Conservation (phyloP, 2,797 vertebrate genomes). For the Tokudaia muenninki region DNA sequence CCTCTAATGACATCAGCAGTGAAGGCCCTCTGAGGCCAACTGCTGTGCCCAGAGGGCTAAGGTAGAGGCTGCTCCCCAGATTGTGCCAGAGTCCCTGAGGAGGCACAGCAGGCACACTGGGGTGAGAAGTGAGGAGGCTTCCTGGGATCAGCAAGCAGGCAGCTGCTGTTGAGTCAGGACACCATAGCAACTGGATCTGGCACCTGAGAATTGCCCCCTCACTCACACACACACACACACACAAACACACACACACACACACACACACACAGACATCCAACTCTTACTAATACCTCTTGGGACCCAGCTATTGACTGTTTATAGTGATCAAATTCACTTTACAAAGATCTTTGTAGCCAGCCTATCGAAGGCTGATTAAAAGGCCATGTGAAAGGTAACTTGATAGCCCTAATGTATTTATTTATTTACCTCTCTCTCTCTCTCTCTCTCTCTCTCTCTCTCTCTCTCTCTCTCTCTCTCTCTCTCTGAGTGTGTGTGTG, state of each 20-base stretch:
- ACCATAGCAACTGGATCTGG: not conserved
- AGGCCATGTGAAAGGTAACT: not conserved
- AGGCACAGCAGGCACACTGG: not conserved
- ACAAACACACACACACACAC: too few species aligned
- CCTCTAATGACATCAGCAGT: not conserved
- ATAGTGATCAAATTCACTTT: not conserved
- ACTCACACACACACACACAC: not conserved
- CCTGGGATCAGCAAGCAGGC: not conserved
- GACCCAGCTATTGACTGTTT: not conserved
- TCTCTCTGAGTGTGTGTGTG: not conserved
- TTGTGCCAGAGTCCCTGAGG: not conserved
- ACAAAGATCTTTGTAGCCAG: not conserved
- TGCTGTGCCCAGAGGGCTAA: not conserved
- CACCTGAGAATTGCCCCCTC: not conserved
- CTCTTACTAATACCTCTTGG: not conserved
- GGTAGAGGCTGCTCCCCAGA: rapidly evolving
- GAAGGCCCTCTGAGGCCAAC: rapidly evolving
- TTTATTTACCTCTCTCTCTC: too few species aligned
- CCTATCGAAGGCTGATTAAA: not conserved
- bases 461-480: not conserved
- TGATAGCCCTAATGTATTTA: not conserved
- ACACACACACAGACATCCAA: not conserved
- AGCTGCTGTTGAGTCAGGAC: not conserved
- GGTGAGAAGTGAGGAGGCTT: not conserved
- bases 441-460: too few species aligned